Evolutionary conservation across 1,140 invertebrate genomes (phyloP), one percentile per base, ranked within the genome.

Genomic region (Andrena cerasifolii): DNA sequence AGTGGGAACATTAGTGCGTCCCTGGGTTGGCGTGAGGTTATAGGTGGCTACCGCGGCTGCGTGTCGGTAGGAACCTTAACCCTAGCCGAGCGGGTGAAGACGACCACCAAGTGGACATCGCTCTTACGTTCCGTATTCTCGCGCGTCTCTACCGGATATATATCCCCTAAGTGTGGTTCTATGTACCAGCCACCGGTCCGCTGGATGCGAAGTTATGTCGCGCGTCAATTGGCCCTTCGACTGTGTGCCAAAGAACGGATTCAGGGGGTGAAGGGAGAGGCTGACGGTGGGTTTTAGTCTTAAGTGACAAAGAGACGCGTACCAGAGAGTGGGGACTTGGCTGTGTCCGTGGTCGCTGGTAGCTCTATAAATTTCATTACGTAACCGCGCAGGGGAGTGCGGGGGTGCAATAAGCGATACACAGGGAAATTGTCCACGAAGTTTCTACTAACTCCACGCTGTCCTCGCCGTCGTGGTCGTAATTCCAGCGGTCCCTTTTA

Each of bases 161-260:
- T 84, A 84, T 84, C 79, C 84, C 79, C 88, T 91, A 91, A 91
- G 90, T 91, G 90, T 90, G 80, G 82, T 91, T 91, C 88, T 88
- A 73, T 91, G 90, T 91, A 90, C 65, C 82, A 80, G 80, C 80
- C 75, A 86, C 82, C 80, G 72, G 74, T 73, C 79, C 77, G 79
- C 78, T 80, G 82, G 82, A 82, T 82, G 86, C 65, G 73, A 78
- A 87, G 80, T 90, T 90, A 86, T 90, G 87, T 89, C 84, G 83
- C 82, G 83, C 84, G 85, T 90, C 87, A 88, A 88, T 89, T 88
- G 88, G 65, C 68, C 51, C 71, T 67, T 75, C 59, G 78, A 82
- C 66, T 80, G 47, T 54, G 62, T 78, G 84, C 78, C 79, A 72
- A 67, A 56, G 77, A 79, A 78, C 71, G 84, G 82, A 81, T 56